Base-by-base conservation (phyloP, 92 coral and sea anemone species). In the Epizoanthus ramosus region DNA sequence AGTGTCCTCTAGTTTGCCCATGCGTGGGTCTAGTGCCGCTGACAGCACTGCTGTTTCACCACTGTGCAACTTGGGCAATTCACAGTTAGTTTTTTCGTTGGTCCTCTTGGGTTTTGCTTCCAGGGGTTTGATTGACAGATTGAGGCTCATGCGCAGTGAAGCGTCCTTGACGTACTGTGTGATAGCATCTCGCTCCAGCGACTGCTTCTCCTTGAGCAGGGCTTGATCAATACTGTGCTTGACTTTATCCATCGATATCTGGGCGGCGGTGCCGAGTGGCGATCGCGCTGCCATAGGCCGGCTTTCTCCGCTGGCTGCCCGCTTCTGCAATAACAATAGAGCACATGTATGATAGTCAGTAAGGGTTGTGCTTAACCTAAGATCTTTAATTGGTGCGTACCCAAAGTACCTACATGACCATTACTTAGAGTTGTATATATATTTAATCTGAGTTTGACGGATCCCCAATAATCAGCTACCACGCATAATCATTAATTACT, bases 221-320 rank as follows among this genome's bases (percentile, higher is more conserved):
- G 90, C 93, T 28, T 82, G 88, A 37, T 90, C 93, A 22, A 90
- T 87, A 66, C 93, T 90, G 28, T 81, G 90, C 19, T 83, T 77
- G 15, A 90, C 80, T 68, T 89, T 87, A 23, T 90, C 93, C 21
- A 86, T 65, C 16, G 93, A 83, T 15, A 83, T 41, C 21, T 79
- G 82, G 8, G 87, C 88, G 15, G 93, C 87, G 31, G 54, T 68
- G 64, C 21, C 31, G 53, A 35, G 22, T 5, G 53, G 54, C 17
- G 52, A 80, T 5, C 53, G 64, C 22, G 64, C 85, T 17, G 82
- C 71, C 82, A 77, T 63, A 22, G 59, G 80, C n/a, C 50, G 5
- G 37, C 24, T 53, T 28, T 58, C 80, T 6, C 8, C 45, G 8
- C 12, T 18, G 80, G 66, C 31, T 28, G 64, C 68, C 45, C 21